Conservation (phyloP, 2,113 vertebrate species). For the Propithecus coquereli region DNA sequence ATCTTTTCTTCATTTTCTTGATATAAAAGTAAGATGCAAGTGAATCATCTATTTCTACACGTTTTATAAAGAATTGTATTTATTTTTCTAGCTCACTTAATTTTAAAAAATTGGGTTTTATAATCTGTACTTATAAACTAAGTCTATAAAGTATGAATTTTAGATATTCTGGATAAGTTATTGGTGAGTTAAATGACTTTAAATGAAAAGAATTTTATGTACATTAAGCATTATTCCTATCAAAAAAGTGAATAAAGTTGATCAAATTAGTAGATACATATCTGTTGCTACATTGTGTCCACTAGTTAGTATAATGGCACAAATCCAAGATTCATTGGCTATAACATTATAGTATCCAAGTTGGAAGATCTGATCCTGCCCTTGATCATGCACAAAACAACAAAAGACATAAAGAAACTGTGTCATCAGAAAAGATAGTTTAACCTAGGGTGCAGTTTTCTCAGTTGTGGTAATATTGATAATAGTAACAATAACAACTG, state of each 20-base stretch:
- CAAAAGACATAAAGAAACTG: background rate
- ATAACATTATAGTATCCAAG: background rate
- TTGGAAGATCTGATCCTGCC: background rate
- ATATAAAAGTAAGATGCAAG: background rate
- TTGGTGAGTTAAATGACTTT: background rate
- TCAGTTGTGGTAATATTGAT: background rate
- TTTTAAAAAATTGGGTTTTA: background rate
- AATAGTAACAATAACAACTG: background rate
- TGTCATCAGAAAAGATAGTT: background rate
- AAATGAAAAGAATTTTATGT: slow-evolving; percentile 2
- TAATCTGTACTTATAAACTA: background rate
- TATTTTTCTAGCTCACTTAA: background rate
- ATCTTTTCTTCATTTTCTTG: background rate
- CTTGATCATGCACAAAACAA: background rate
- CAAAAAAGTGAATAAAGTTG: background rate
- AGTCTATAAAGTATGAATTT: background rate
- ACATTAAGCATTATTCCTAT: background rate
- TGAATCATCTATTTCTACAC: background rate
- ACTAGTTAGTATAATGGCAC: background rate
- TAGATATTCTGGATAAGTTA: background rate
- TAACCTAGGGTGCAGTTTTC: background rate
- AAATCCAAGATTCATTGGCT: background rate
- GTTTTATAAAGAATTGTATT: background rate
- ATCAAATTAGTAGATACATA: background rate
- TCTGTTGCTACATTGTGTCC: background rate